Evolutionary conservation across 2,113 vertebrate species (phyloP).

Genomic region (Lycocorax pyrrhopterus): DNA sequence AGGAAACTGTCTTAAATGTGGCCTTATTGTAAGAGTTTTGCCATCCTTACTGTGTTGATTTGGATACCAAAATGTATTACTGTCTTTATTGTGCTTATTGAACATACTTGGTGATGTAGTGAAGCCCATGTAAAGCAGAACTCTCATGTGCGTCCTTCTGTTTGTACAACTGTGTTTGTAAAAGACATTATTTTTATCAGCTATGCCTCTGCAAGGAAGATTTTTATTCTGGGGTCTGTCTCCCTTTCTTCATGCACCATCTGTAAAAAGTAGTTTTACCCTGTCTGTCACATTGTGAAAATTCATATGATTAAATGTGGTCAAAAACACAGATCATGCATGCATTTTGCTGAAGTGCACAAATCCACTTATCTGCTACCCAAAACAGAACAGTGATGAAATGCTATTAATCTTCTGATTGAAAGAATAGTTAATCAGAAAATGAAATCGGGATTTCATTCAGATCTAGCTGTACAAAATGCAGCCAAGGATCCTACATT

Average conservation of each 20-base stretch:
- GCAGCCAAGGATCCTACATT: not conserved
- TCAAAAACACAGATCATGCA: not conserved
- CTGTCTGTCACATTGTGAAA: not conserved
- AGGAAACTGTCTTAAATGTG: not conserved
- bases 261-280: not conserved
- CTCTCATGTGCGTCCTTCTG: not conserved
- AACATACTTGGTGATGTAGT: not conserved
- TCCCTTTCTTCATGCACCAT: rapidly evolving
- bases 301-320: not conserved
- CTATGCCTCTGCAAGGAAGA: not conserved
- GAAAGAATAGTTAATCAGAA: not conserved
- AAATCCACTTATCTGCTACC: not conserved
- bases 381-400: not conserved
- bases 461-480: not conserved
- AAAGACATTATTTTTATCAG: not conserved
- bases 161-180: not conserved
- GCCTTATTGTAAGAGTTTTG: not conserved
- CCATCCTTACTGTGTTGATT: not conserved
- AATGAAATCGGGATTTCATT: not conserved
- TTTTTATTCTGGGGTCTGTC: not conserved
- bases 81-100: not conserved
- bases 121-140: not conserved
- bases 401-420: not conserved
- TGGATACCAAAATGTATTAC: not conserved
- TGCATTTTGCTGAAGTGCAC: not conserved